These are phyloP conservation scores for Tapera naevia DNA, from an alignment of 2,797 vertebrate species.

Conservation along the genomic window DNA sequence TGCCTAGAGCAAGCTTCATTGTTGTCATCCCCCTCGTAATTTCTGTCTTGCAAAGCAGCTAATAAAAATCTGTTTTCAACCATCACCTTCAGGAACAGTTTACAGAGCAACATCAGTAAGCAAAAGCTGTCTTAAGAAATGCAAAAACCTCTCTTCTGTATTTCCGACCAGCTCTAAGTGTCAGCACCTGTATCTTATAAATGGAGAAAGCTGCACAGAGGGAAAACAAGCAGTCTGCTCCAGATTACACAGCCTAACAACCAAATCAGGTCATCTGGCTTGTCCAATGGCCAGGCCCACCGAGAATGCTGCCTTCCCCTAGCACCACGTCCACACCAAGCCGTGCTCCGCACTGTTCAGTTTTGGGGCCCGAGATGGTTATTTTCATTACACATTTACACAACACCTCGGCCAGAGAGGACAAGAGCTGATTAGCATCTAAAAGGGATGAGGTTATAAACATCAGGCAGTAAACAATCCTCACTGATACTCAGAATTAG, in stretches of 20 bases:
- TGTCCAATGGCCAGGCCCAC: slow-evolving; percentile 3
- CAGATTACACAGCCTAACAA: slow-evolving; percentile 1
- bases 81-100: background rate
- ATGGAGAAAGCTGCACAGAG: background rate
- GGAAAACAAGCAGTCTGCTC: background rate
- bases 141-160: background rate
- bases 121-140: background rate
- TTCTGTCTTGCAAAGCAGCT: slow-evolving; percentile 40
- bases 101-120: background rate
- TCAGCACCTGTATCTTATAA: slow-evolving; percentile 23
- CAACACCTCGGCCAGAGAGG: background rate
- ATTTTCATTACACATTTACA: background rate
- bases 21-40: background rate
- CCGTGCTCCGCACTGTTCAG: rapidly evolving
- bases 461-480: background rate
- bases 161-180: background rate
- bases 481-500: background rate
- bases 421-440: background rate
- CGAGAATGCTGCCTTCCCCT: background rate
- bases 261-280: slow-evolving; percentile 38
- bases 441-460: background rate
- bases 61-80: slow-evolving; percentile 30
- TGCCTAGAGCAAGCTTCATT: slow-evolving; percentile 28
- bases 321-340: background rate
- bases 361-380: background rate